A percentile compares a stretch with the other conserved stretches of the same genome.
Evolutionary conservation across 2,888 invertebrate species (phyloP).

Genomic region (Cryptosula pallasiana): DNA sequence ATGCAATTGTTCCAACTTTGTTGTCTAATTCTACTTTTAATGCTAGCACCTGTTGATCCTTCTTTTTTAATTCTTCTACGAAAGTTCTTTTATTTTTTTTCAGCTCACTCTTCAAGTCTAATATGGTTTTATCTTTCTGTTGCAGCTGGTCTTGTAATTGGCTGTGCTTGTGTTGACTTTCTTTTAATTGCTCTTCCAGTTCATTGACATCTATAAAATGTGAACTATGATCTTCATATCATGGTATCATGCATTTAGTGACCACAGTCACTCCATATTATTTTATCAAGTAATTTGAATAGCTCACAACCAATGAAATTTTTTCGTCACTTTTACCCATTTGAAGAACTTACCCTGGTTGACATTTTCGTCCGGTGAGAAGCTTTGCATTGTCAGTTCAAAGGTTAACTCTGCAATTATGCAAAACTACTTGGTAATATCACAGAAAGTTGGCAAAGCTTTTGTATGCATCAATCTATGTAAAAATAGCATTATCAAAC

Average conservation of each 20-base stretch:
- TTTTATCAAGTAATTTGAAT: too few species aligned
- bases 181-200: conserved; percentile 31
- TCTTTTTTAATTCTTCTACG: conserved; percentile 36
- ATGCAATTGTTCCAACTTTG: conserved; percentile 43
- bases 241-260: too few species aligned
- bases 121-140: conserved; percentile 40
- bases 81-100: conserved; percentile 39
- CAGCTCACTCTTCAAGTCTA: conserved; percentile 37
- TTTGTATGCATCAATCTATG: too few species aligned
- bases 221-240: too few species aligned
- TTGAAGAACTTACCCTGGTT: conserved; percentile 18
- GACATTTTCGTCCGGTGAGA: conserved; percentile 23
- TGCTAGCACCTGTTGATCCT: conserved; percentile 34
- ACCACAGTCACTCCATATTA: too few species aligned
- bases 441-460: too few species aligned
- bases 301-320: too few species aligned
- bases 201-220: too few species aligned
- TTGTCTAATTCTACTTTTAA: conserved; percentile 40
- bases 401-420: conserved; percentile 46
- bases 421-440: too few species aligned
- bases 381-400: conserved; percentile 42
- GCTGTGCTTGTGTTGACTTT: conserved; percentile 34
- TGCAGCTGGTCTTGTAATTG: conserved; percentile 39
- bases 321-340: too few species aligned
- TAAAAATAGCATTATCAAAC: too few species aligned